Percentiles rank a stretch among this genome's conserved stretches.
Conservation (phyloP, 2,888 invertebrate species). For the Gastracanthus pulcherrimus region DNA sequence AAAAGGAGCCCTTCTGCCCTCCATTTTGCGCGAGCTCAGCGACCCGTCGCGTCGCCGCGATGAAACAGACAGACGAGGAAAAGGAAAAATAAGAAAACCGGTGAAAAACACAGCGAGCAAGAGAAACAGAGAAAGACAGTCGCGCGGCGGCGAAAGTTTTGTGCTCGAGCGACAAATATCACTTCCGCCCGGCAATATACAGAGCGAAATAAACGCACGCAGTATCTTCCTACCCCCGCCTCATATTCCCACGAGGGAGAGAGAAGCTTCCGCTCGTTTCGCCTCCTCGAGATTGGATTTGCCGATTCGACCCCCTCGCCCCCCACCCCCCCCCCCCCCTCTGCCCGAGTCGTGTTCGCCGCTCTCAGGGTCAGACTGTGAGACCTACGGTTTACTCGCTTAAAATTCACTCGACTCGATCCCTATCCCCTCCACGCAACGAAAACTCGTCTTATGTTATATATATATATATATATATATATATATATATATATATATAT, state of each 20-base stretch:
- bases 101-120: background rate
- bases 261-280: constrained; percentile 2
- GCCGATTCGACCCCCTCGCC: constrained; percentile 15
- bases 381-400: background rate
- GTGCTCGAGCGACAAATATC: constrained; percentile 52
- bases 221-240: too few species aligned
- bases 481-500: too few species aligned
- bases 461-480: background rate
- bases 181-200: constrained; percentile 35
- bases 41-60: background rate
- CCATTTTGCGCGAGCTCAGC: background rate
- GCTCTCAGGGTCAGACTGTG: constrained; percentile 19
- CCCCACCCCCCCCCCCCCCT: background rate
- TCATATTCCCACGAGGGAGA: background rate
- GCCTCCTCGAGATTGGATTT: constrained; percentile 49
- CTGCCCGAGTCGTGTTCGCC: too few species aligned
- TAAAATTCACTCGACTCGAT: constrained; percentile 41
- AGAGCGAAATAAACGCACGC: constrained; percentile 47
- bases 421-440: background rate
- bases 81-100: background rate
- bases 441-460: too few species aligned
- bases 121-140: constrained; percentile 9
- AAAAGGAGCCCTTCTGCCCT: background rate
- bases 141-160: constrained; percentile 37
- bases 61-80: background rate